Conservation (phyloP, 2,888 invertebrate species). For the Listrodromus nycthemerus region DNA sequence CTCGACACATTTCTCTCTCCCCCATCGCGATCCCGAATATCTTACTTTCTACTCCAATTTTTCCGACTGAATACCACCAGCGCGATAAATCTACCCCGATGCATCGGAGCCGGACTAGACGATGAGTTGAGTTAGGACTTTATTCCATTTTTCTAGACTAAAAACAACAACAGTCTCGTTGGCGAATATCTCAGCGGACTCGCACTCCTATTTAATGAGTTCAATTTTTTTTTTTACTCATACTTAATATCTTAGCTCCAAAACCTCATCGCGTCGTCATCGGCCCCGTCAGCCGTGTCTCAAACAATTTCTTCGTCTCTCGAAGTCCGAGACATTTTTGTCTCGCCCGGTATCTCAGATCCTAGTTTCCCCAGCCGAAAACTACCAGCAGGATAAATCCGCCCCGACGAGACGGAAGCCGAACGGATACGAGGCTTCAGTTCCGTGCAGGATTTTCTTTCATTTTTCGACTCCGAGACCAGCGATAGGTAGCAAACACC, state of each 20-base stretch:
- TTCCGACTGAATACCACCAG: neutral
- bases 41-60: neutral
- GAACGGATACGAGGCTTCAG: neutral
- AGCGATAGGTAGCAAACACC: constrained; percentile 50
- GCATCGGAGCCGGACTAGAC: no score
- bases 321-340: neutral
- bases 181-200: constrained; percentile 52
- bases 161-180: neutral
- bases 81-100: constrained; percentile 40
- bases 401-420: neutral
- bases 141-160: no score
- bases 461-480: neutral
- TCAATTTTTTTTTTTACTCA: no score
- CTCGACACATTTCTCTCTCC: neutral
- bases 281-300: neutral
- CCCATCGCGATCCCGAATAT: no score
- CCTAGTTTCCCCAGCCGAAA: no score
- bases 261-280: neutral
- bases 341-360: neutral
- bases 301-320: neutral
- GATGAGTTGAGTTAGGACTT: neutral
- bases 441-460: neutral
- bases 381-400: constrained; percentile 45
- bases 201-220: no score
- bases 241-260: no score